These are phyloP conservation scores for Anoplolepis gracilipes DNA, from an alignment of 1,140 invertebrate species.

Conservation along the genomic window DNA sequence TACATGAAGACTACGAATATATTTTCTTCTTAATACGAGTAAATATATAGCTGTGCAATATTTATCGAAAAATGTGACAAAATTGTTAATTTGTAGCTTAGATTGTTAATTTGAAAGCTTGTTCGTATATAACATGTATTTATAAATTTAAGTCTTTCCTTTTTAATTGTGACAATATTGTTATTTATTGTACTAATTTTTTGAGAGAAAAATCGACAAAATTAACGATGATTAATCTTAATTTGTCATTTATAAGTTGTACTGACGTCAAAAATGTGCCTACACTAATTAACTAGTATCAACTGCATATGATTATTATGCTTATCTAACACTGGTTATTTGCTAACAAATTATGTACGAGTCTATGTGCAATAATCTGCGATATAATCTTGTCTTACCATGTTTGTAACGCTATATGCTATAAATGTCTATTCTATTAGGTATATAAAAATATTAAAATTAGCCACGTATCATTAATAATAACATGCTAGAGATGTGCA, in stretches of 20 bases:
- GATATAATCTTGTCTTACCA: constrained; percentile 61
- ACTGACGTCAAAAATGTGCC: constrained; percentile 30
- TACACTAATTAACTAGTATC: constrained; percentile 13
- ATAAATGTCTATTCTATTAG: constrained; percentile 48
- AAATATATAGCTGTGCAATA: constrained; percentile 28
- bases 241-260: constrained; percentile 15
- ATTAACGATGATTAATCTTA: background rate
- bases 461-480: constrained; percentile 13
- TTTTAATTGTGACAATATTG: background rate
- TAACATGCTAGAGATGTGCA: constrained; percentile 27
- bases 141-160: background rate
- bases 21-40: background rate
- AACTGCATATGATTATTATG: constrained; percentile 22
- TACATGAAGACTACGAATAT: constrained; percentile 16
- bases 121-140: constrained; percentile 4
- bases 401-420: constrained; percentile 56
- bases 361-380: constrained; percentile 58
- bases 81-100: constrained; percentile 4
- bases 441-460: constrained; percentile 21
- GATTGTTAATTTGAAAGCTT: constrained; percentile 5
- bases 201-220: background rate
- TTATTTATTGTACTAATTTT: background rate
- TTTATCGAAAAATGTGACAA: background rate
- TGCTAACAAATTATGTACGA: constrained; percentile 57
- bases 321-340: constrained; percentile 59